Evolutionary conservation across 2,113 vertebrate species (phyloP).

Genomic region (Microcebus jonahi): DNA sequence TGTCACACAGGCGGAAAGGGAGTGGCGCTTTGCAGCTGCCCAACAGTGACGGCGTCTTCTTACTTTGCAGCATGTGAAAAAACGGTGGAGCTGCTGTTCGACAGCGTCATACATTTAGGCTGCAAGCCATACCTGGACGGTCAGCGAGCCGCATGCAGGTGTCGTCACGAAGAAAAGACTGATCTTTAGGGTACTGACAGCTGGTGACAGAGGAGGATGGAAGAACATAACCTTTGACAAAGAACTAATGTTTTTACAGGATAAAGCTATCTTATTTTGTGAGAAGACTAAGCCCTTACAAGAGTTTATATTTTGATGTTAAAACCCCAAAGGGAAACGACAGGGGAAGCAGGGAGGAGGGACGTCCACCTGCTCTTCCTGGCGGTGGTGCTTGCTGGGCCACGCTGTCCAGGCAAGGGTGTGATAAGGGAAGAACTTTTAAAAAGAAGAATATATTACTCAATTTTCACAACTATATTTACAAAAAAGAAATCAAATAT

Average conservation of each 20-base stretch:
- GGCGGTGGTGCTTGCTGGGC: too few species aligned
- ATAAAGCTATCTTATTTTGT: not conserved
- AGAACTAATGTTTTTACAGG: not conserved
- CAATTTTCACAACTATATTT: not conserved
- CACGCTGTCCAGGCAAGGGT: not conserved
- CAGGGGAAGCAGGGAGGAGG: not conserved
- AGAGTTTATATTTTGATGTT: conserved; percentile 15
- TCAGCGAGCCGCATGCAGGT: conserved; percentile 94
- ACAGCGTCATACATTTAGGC: conserved; percentile 95
- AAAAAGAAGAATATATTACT: not conserved
- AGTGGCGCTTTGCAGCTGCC: not conserved
- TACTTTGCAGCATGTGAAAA: conserved; percentile 92
- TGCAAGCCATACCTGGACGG: conserved; percentile 98
- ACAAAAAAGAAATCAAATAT: not conserved
- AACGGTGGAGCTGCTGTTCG: conserved; percentile 93
- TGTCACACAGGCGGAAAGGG: not conserved
- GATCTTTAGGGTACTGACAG: conserved; percentile 87
- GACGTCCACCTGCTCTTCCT: too few species aligned
- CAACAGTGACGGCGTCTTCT: not conserved
- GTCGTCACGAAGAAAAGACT: conserved; percentile 90
- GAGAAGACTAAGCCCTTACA: conserved; percentile 14
- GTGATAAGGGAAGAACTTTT: not conserved
- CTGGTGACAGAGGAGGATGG: not conserved
- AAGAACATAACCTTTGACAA: not conserved
- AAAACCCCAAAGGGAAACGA: not conserved